phyloP scores from a whole-genome alignment of 2,113 vertebrate genomes.

The Ceyx margarethae region DNA sequence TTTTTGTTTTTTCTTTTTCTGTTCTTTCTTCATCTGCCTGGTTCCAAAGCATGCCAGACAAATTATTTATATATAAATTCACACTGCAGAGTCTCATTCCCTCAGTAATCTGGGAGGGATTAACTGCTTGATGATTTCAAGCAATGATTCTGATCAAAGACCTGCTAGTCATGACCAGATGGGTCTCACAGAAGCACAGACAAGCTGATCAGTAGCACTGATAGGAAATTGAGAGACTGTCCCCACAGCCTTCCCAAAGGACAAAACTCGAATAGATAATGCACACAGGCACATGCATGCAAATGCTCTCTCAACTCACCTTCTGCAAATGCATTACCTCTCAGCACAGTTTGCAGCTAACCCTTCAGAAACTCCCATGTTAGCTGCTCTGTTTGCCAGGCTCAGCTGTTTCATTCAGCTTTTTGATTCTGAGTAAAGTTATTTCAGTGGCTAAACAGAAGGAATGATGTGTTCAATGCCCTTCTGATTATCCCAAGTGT shows the following conservation, averaged over 20 bases:
- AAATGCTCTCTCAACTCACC: neutral
- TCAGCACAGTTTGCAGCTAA: neutral
- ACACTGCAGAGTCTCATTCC: neutral
- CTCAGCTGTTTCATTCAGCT: constrained; percentile 56
- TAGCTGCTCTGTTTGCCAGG: constrained; percentile 28
- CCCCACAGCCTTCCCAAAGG: neutral
- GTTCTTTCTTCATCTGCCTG: neutral
- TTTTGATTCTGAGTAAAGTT: constrained; percentile 49
- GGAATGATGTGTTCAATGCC: neutral
- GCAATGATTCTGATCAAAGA: constrained; percentile 46
- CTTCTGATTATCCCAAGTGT: constrained; percentile 26
- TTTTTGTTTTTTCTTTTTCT: neutral
- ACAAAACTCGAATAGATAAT: neutral
- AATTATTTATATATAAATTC: constrained; percentile 44
- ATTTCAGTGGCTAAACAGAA: constrained; percentile 49
- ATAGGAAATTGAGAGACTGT: neutral
- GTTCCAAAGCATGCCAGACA: neutral
- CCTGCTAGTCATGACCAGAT: constrained; percentile 9
- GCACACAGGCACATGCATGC: neutral
- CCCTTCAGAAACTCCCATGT: constrained; percentile 18
- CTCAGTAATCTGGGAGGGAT: constrained; percentile 35
- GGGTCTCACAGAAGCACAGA: neutral
- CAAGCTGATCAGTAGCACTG: neutral
- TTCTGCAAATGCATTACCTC: neutral
- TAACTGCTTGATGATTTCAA: constrained; percentile 50